phyloP scores from a whole-genome alignment of 1,140 invertebrate genomes.

The Campoletis sonorensis region DNA sequence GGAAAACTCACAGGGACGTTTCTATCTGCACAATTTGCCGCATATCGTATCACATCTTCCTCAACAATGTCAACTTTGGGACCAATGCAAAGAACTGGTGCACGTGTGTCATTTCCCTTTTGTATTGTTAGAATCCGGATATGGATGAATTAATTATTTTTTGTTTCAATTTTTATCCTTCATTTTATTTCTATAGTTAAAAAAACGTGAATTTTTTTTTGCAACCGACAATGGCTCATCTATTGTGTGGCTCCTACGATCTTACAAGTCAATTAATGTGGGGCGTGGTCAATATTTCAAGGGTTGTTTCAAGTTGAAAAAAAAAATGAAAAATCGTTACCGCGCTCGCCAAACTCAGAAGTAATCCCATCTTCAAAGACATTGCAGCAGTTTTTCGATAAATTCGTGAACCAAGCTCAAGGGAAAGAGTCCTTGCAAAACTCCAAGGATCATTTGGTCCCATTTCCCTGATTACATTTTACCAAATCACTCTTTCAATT shows the following conservation, averaged over 20 bases:
- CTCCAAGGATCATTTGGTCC: conserved; percentile 21
- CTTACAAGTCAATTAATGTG: too few species aligned
- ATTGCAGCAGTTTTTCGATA: background rate
- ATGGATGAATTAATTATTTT: background rate
- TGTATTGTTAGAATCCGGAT: background rate
- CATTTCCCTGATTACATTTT: background rate
- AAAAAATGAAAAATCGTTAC: conserved; percentile 42
- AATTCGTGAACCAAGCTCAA: background rate
- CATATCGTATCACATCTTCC: conserved; percentile 30
- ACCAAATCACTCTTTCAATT: too few species aligned
- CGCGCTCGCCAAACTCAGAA: conserved; percentile 48
- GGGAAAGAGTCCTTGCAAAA: conserved; percentile 10
- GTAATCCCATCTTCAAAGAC: conserved; percentile 49
- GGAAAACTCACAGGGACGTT: conserved; percentile 10
- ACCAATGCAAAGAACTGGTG: conserved; percentile 40
- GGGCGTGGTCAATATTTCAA: too few species aligned
- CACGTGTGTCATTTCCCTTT: conserved; percentile 31
- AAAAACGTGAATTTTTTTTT: too few species aligned
- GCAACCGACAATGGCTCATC: too few species aligned
- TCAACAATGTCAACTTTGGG: conserved; percentile 8
- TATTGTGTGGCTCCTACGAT: too few species aligned
- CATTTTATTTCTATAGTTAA: too few species aligned
- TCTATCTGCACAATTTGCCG: conserved; percentile 31
- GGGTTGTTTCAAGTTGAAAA: background rate
- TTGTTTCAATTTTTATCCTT: too few species aligned